A percentile compares a stretch with the other conserved stretches of the same genome.
Conservation (phyloP, 2,113 vertebrate genomes). For the Xyrauchen texanus region DNA sequence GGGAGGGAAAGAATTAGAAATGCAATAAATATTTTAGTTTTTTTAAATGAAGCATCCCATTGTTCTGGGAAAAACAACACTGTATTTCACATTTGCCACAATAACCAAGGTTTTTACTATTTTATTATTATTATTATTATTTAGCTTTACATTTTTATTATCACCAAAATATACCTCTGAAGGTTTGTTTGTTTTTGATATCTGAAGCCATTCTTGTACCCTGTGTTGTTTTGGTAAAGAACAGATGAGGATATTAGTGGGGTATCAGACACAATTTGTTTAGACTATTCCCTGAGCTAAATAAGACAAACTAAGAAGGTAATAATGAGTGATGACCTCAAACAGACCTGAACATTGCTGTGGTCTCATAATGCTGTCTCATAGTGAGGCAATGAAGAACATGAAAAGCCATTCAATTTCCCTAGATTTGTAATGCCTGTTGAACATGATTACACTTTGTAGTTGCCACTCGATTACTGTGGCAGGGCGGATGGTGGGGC, state of each 20-base stretch:
- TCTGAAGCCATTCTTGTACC: conserved; percentile 58
- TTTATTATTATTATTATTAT: too few relatives aligned
- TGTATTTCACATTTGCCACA: conserved; percentile 5
- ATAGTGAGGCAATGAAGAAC: conserved; percentile 22
- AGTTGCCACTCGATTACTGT: neutral
- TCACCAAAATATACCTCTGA: conserved; percentile 38
- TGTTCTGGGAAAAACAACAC: conserved; percentile 38
- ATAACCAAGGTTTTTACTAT: neutral
- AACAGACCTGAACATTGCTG: conserved; percentile 37
- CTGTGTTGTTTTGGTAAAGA: conserved; percentile 48
- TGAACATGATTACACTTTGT: conserved; percentile 1
- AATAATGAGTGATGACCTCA: conserved; percentile 29
- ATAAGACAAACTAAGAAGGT: conserved; percentile 15
- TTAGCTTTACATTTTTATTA: conserved; percentile 8
- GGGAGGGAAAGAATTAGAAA: conserved; percentile 47
- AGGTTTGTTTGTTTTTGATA: conserved; percentile 55
- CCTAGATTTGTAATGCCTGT: conserved; percentile 28
- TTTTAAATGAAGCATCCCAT: conserved; percentile 36
- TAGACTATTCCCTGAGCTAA: conserved; percentile 1
- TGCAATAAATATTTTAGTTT: conserved; percentile 2
- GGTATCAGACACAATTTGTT: neutral
- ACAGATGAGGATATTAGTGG: conserved; percentile 46
- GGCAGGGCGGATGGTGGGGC: too few relatives aligned
- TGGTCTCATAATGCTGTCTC: neutral
- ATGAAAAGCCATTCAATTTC: conserved; percentile 12